These are phyloP conservation scores for Drosophila tripunctata DNA, from an alignment of 2,888 invertebrate species.

Conservation along the genomic window DNA sequence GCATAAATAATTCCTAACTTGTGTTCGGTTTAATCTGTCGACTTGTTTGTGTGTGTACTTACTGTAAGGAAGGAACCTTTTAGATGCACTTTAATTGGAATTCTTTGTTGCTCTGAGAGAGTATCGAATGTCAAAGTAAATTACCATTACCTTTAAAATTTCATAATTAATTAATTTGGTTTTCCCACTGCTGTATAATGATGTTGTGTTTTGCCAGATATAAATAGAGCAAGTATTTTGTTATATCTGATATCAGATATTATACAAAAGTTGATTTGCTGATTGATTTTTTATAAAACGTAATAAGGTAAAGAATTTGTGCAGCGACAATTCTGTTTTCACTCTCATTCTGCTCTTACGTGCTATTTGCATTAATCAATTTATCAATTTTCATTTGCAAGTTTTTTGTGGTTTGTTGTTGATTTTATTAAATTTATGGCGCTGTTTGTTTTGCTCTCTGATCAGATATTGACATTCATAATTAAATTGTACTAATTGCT, in stretches of 20 bases:
- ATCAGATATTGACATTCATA: constrained; percentile 37
- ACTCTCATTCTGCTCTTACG: background rate
- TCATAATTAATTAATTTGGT: background rate
- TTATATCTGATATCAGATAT: too few relatives aligned
- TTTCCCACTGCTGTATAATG: background rate
- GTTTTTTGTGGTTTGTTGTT: too few relatives aligned
- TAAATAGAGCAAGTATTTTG: background rate
- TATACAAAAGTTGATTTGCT: background rate
- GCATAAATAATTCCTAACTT: constrained; percentile 27
- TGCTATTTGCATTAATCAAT: background rate
- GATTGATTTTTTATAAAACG: background rate
- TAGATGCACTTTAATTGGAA: constrained; percentile 41
- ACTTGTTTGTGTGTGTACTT: constrained; percentile 47
- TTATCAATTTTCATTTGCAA: constrained; percentile 11
- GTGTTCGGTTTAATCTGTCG: constrained; percentile 23
- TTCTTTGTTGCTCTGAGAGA: constrained; percentile 26
- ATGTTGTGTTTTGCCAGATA: background rate
- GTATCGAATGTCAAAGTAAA: constrained; percentile 8
- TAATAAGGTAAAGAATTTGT: constrained; percentile 19
- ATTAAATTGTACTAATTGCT: constrained; percentile 15
- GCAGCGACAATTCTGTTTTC: constrained; percentile 8
- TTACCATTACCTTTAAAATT: background rate
- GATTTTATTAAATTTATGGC: constrained; percentile 15
- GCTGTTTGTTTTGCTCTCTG: constrained; percentile 3
- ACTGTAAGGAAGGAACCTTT: constrained; percentile 76